A percentile compares a stretch with the other conserved stretches of the same genome.
Evolutionary conservation across 2,113 vertebrate genomes (phyloP).

Genomic region (Thunnus thynnus): DNA sequence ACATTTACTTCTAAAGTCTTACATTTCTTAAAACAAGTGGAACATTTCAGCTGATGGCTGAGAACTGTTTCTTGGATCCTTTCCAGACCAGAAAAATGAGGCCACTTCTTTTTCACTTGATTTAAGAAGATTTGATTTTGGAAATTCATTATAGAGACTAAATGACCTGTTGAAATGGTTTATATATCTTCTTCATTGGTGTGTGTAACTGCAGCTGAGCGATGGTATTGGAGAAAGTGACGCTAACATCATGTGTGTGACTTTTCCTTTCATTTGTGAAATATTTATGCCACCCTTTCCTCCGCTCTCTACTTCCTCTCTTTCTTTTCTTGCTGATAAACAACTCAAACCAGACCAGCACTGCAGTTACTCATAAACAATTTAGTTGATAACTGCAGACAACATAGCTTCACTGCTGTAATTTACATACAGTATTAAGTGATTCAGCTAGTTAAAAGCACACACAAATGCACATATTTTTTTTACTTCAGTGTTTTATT

Average conservation of each 20-base stretch:
- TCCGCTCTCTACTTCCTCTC: not conserved
- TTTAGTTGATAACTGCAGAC: constrained; percentile 49
- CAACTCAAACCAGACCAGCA: constrained; percentile 13
- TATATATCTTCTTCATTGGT: not conserved
- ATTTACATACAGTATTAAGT: constrained; percentile 26
- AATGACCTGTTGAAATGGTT: constrained; percentile 45
- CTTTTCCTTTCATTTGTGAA: constrained; percentile 7
- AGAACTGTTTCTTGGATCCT: not conserved
- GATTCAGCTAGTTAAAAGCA: constrained; percentile 28
- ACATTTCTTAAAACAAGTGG: constrained; percentile 47
- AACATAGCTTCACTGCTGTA: constrained; percentile 39
- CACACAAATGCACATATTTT: constrained; percentile 63
- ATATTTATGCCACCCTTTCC: not conserved
- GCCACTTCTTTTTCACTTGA: constrained; percentile 3
- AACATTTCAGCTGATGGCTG: not conserved
- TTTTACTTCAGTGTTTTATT: constrained; percentile 18
- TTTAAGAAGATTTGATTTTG: constrained; percentile 27
- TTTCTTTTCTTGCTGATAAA: constrained; percentile 30
- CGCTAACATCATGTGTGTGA: constrained; percentile 1
- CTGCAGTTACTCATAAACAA: constrained; percentile 68
- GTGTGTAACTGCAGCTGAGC: constrained; percentile 31
- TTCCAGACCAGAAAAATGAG: not conserved
- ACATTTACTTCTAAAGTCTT: constrained; percentile 4
- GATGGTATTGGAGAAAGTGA: constrained; percentile 31
- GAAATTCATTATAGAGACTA: constrained; percentile 13